A percentile compares a stretch with the other conserved stretches of the same genome.
These are phyloP conservation scores for Atopsyche davidsoni DNA, from an alignment of 1,140 invertebrate genomes.

Conservation along the genomic window DNA sequence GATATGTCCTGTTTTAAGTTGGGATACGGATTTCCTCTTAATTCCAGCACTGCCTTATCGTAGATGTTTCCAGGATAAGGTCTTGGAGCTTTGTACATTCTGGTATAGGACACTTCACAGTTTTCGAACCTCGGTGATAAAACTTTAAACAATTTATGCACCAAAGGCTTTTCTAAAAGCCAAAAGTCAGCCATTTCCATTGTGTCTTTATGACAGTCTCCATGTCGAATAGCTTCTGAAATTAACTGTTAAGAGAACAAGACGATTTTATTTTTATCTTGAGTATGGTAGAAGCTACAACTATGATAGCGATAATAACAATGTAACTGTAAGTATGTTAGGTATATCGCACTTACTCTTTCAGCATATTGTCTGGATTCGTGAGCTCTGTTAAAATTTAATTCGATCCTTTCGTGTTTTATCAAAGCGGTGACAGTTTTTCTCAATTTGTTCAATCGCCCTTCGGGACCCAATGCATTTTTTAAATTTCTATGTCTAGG, in stretches of 20 bases:
- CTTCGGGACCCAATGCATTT: conserved; percentile 64
- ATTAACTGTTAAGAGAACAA: conserved; percentile 66
- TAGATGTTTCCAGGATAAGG: conserved; percentile 49
- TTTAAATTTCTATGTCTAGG: conserved; percentile 56
- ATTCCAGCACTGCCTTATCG: conserved; percentile 65
- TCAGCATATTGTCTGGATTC: conserved; percentile 87
- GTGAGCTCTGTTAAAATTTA: conserved; percentile 67
- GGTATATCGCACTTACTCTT: conserved; percentile 47
- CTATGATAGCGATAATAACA: conserved; percentile 5
- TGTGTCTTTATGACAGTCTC: conserved; percentile 73
- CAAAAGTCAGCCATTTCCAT: conserved; percentile 89
- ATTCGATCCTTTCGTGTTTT: conserved; percentile 84
- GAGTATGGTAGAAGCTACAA: not conserved
- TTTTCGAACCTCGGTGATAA: conserved; percentile 76
- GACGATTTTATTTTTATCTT: conserved; percentile 6
- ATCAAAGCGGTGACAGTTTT: conserved; percentile 79
- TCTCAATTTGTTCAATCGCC: conserved; percentile 66
- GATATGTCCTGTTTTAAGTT: conserved; percentile 47
- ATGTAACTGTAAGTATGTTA: not conserved
- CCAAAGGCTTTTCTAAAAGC: conserved; percentile 80
- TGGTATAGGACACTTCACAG: conserved; percentile 64
- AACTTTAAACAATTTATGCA: conserved; percentile 92
- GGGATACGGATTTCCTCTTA: conserved; percentile 69
- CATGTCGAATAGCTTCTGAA: conserved; percentile 79
- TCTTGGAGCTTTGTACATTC: conserved; percentile 62